Base-by-base conservation (phyloP, 2,797 vertebrate species). In the Notolepis coatsorum region DNA sequence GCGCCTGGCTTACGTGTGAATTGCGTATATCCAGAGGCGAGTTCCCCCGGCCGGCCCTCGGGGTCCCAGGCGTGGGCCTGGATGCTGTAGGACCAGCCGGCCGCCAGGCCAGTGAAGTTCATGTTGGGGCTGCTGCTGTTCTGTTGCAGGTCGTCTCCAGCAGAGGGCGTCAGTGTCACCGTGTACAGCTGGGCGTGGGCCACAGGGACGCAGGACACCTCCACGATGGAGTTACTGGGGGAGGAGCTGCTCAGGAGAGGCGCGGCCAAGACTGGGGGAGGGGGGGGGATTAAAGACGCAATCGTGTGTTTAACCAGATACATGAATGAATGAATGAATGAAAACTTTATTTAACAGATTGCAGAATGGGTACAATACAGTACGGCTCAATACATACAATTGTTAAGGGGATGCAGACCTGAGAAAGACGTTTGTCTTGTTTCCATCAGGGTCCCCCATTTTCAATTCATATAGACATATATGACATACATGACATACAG, bases 61-160 rank as follows among this genome's bases (percentile, higher is more conserved):
- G 71, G 51, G 70, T 95, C 95, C 95, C 94, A 96, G 9, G 94
- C 95, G 5, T 89, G 89, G 25, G 82, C 90, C 61, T 79, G 91
- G 69, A 96, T 89, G 31, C 83, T 75, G 53, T 96, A 98, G 25
- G 91, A 84, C 0, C 88, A 91, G 63, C 95, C 96, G 0, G 95
- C 75, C 0, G 95, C 92, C 62, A 98, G 84, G 59, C 66, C 87
- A 5, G 69, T 69, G 75, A 97, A 78, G 41, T 84, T 81, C 61
- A 93, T 5, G 4, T 71, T 92, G 8, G 89, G 93, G 30, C 72
- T 23, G 10, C 93, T 92, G 52, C 92, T 94, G 75, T 95, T 98
- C 74, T 88, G 51, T 86, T 91, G 27, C 91, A 86, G 60, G 86
- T n/a, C n/a, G n/a, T n/a, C n/a, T n/a, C n/a, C n/a, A n/a, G n/a